Evolutionary conservation across 2,797 vertebrate species (phyloP).

Genomic region (Tadarida brasiliensis): DNA sequence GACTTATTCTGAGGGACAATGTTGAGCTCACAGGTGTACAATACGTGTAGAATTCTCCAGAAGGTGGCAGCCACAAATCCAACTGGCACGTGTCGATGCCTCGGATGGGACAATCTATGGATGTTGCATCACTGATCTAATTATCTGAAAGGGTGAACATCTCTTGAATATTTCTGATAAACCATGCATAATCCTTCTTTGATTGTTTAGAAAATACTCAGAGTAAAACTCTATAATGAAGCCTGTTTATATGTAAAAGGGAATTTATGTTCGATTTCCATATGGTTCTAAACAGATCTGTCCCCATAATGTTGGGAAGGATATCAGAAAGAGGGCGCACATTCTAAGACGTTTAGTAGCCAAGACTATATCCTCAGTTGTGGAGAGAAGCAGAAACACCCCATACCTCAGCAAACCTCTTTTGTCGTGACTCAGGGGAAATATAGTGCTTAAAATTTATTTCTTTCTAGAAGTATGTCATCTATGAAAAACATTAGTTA

Average conservation of each 20-base stretch:
- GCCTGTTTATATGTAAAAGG: background rate
- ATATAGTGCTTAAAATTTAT: background rate
- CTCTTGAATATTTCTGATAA: background rate
- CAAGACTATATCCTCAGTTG: accelerated
- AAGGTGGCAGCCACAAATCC: background rate
- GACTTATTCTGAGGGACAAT: background rate
- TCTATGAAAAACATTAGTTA: background rate
- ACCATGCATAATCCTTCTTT: background rate
- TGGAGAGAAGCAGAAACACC: background rate
- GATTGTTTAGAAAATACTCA: background rate
- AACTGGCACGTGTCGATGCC: background rate
- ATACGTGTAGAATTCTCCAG: background rate
- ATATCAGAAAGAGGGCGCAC: background rate
- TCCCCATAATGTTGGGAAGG: background rate
- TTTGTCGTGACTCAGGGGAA: background rate
- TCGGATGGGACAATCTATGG: background rate
- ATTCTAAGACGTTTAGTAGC: background rate
- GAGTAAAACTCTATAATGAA: background rate
- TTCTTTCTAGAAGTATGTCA: background rate
- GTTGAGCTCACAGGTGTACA: background rate
- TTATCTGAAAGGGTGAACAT: background rate
- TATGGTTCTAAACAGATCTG: background rate
- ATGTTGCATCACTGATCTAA: background rate
- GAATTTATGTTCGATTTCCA: background rate
- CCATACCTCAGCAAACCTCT: background rate